Evolutionary conservation across 2,888 invertebrate species (phyloP).

Genomic region (Drosophila mercatorum): DNA sequence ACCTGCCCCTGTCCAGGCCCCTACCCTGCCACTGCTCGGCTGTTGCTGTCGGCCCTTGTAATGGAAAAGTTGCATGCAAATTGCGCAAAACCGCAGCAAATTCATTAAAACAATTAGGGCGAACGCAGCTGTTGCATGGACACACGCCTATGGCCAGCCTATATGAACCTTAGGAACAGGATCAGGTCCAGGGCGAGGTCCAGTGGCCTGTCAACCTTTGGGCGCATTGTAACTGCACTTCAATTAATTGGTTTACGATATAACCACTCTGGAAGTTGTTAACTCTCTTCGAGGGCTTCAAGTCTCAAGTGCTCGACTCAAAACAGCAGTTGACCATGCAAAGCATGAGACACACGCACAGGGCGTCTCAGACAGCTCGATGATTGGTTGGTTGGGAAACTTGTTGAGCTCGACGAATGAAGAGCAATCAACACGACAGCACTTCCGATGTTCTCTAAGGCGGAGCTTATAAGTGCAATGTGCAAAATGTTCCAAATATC

Average conservation of each 20-base stretch:
- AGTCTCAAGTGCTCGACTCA: constrained; percentile 17
- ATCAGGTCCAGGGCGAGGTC: constrained; percentile 7
- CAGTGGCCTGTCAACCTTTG: constrained; percentile 39
- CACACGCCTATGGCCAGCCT: constrained; percentile 35
- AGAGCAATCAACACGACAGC: constrained; percentile 25
- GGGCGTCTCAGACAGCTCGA: constrained; percentile 23
- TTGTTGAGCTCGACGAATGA: constrained; percentile 37
- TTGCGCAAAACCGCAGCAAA: constrained; percentile 81
- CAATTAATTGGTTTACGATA: constrained; percentile 53
- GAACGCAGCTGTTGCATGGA: constrained; percentile 62
- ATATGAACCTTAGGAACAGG: constrained; percentile 28
- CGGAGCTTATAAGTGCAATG: constrained; percentile 34
- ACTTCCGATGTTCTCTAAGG: constrained; percentile 17
- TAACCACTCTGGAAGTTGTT: constrained; percentile 41
- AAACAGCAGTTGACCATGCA: constrained; percentile 38
- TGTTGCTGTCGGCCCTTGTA: constrained; percentile 47
- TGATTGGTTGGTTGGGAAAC: constrained; percentile 59
- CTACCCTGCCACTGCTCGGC: not conserved
- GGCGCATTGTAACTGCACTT: constrained; percentile 48
- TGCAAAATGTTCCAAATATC: not conserved
- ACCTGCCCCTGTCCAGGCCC: not conserved
- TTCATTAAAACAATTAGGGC: constrained; percentile 78
- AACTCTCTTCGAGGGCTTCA: constrained; percentile 32
- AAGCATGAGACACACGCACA: constrained; percentile 10
- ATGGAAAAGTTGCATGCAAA: constrained; percentile 77